Percentiles rank a stretch among this genome's conserved stretches.
Evolutionary conservation across 2,888 invertebrate species (phyloP).

Genomic region (Thymelicus sylvestris): DNA sequence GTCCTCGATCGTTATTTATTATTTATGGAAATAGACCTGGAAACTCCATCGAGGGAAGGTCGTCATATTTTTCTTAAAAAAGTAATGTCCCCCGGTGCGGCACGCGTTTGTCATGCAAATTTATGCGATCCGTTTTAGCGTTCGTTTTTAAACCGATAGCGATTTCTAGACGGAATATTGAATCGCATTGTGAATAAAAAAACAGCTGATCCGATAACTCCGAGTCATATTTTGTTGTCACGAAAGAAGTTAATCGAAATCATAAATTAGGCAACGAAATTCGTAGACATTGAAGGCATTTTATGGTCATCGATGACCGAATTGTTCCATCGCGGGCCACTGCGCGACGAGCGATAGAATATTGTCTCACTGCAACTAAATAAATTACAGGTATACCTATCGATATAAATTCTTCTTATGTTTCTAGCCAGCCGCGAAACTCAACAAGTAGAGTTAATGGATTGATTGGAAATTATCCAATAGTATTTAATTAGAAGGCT

Average conservation of each 20-base stretch:
- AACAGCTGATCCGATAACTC: constrained; percentile 62
- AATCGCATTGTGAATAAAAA: constrained; percentile 67
- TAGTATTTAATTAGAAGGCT: too few relatives aligned
- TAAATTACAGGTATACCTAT: too few relatives aligned
- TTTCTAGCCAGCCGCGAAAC: too few relatives aligned
- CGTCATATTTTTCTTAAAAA: constrained; percentile 83
- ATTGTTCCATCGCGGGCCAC: constrained; percentile 10
- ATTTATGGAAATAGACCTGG: constrained; percentile 83
- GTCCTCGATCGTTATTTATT: constrained; percentile 81
- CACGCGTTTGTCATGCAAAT: constrained; percentile 80
- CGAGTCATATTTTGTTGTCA: constrained; percentile 64
- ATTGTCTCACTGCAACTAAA: not conserved
- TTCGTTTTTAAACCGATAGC: constrained; percentile 77
- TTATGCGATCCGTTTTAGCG: constrained; percentile 79
- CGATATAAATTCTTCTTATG: too few relatives aligned
- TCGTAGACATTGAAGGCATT: constrained; percentile 26
- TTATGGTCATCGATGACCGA: constrained; percentile 37
- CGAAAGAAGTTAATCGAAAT: constrained; percentile 58
- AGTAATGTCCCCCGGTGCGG: constrained; percentile 73
- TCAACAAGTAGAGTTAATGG: too few relatives aligned
- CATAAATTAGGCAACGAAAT: constrained; percentile 53
- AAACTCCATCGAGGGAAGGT: constrained; percentile 75
- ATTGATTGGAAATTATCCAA: too few relatives aligned
- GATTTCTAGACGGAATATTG: constrained; percentile 78
- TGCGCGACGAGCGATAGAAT: not conserved